These are phyloP conservation scores for Drosophila mercatorum DNA, from an alignment of 2,888 invertebrate genomes.

Conservation along the genomic window DNA sequence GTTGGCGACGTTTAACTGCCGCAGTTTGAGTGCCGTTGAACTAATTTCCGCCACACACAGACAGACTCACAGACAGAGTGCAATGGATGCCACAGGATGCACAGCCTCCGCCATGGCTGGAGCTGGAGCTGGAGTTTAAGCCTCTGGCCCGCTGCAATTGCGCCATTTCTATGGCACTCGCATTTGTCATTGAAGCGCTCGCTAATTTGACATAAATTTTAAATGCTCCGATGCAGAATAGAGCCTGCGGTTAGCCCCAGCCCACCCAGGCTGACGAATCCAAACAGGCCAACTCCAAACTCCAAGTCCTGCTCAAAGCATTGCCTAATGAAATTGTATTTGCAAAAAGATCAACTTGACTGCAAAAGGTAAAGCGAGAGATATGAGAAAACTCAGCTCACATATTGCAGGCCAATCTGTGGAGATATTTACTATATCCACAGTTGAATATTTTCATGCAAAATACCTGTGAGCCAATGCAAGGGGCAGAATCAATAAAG, in stretches of 20 bases:
- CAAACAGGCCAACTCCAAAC: background rate
- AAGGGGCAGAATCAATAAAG: constrained; percentile 51
- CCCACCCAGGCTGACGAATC: constrained; percentile 7
- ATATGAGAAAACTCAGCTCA: background rate
- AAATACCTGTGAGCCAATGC: constrained; percentile 13
- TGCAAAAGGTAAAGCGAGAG: background rate
- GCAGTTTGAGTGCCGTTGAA: constrained; percentile 70
- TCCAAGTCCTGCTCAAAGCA: background rate
- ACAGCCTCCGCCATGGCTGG: constrained; percentile 14
- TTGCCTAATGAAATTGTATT: background rate
- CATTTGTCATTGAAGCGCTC: constrained; percentile 72
- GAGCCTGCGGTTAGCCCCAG: constrained; percentile 27
- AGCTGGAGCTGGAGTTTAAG: background rate
- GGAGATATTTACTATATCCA: constrained; percentile 12
- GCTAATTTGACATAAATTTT: constrained; percentile 72
- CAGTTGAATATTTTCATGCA: constrained; percentile 15
- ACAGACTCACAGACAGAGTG: constrained; percentile 1
- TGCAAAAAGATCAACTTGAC: background rate
- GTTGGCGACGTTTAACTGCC: constrained; percentile 69
- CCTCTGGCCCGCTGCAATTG: constrained; percentile 25
- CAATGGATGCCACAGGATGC: constrained; percentile 41
- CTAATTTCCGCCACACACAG: constrained; percentile 64
- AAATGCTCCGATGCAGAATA: constrained; percentile 56
- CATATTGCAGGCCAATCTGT: background rate
- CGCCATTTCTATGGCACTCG: constrained; percentile 33